Evolutionary conservation across 1,140 invertebrate species (phyloP).

Genomic region (Bombus impatiens): DNA sequence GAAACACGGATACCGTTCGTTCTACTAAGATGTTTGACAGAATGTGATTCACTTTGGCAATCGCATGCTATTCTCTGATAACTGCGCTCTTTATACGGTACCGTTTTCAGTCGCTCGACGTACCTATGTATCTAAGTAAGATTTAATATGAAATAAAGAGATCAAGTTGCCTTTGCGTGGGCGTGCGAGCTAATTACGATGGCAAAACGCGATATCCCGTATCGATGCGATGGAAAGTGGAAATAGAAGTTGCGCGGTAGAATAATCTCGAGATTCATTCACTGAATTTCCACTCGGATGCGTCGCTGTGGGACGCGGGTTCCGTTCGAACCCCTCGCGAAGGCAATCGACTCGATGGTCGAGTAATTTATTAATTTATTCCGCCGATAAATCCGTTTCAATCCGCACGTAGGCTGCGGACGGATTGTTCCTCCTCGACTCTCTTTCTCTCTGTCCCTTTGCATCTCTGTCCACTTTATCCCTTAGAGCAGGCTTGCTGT

Average conservation of each 20-base stretch:
- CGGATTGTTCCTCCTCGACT: conserved; percentile 21
- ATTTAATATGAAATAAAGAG: background rate
- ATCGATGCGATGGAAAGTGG: background rate
- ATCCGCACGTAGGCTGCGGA: conserved; percentile 63
- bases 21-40: background rate
- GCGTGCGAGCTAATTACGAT: background rate
- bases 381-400: conserved; percentile 66
- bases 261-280: background rate
- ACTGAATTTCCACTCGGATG: background rate
- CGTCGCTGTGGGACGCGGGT: background rate
- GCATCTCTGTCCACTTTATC: conserved; percentile 7
- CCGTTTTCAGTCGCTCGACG: background rate
- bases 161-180: background rate
- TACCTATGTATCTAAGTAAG: no score
- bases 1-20: background rate
- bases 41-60: background rate
- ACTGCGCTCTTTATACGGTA: background rate
- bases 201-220: background rate
- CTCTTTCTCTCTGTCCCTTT: conserved; percentile 3
- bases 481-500: conserved; percentile 25
- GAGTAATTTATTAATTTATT: conserved; percentile 72
- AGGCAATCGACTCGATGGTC: conserved; percentile 12
- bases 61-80: background rate
- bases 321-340: background rate
- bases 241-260: background rate